Conservation (phyloP, 2,113 vertebrate species). For the Colius striatus region DNA sequence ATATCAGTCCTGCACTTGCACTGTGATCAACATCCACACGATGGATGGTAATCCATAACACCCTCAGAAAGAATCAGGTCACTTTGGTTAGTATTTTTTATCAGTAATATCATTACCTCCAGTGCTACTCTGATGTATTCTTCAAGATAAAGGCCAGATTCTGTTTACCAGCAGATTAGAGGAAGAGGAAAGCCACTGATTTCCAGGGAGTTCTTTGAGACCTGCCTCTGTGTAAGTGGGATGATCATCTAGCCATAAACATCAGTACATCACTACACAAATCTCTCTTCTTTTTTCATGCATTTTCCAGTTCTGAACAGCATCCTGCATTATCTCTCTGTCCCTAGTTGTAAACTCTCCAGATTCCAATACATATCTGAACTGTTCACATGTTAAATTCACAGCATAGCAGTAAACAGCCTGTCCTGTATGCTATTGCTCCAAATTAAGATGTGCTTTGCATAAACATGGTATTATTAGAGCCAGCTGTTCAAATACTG, state of each 20-base stretch:
- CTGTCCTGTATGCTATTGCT: background rate
- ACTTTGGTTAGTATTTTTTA: background rate
- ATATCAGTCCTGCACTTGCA: background rate
- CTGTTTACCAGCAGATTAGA: background rate
- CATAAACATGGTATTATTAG: background rate
- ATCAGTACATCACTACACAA: background rate
- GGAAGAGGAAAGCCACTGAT: constrained; percentile 20
- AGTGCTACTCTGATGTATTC: background rate
- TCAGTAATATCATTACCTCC: background rate
- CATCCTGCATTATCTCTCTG: background rate
- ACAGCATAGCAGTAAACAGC: background rate
- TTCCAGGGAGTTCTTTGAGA: constrained; percentile 37
- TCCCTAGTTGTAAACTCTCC: background rate
- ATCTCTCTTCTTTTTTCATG: background rate
- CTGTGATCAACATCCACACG: background rate
- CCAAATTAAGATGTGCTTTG: background rate
- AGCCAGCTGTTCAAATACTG: constrained; percentile 18
- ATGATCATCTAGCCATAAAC: background rate
- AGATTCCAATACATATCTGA: constrained; percentile 31
- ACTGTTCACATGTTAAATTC: background rate
- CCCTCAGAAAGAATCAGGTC: background rate
- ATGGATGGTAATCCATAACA: background rate
- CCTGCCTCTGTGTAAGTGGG: background rate
- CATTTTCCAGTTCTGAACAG: background rate
- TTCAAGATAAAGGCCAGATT: background rate